A percentile compares a stretch with the other conserved stretches of the same genome.
phyloP scores from a whole-genome alignment of 1,140 invertebrate species.

The Papilio machaon region DNA sequence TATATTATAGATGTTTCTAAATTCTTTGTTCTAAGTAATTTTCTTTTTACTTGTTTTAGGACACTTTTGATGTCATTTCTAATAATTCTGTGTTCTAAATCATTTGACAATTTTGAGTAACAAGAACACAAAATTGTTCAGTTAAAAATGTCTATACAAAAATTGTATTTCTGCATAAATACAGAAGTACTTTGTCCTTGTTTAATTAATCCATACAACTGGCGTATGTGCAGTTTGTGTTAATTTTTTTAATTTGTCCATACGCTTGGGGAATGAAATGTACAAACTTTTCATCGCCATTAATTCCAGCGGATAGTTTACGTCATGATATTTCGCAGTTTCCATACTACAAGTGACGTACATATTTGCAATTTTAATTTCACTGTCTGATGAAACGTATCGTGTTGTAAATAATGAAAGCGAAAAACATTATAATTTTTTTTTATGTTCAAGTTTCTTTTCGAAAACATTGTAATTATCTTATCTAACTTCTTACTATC shows the following conservation, averaged over 20 bases:
- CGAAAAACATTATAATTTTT: neutral
- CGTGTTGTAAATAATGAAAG: neutral
- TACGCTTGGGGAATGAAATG: constrained; percentile 9
- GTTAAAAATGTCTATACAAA: neutral
- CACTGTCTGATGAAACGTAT: neutral
- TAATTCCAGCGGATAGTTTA: constrained; percentile 22
- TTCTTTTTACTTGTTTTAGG: too few relatives aligned
- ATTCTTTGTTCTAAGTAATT: too few relatives aligned
- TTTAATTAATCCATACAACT: constrained; percentile 25
- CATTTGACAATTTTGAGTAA: too few relatives aligned
- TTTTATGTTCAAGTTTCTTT: neutral
- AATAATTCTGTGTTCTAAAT: too few relatives aligned
- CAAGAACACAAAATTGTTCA: too few relatives aligned
- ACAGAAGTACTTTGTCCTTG: constrained; percentile 6
- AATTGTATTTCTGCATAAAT: neutral
- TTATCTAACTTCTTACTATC: too few relatives aligned
- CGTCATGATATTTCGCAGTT: constrained; percentile 10
- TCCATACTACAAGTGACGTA: neutral
- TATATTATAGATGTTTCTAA: too few relatives aligned
- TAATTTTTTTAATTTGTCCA: constrained; percentile 31
- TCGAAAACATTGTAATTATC: too few relatives aligned
- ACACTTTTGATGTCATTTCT: too few relatives aligned
- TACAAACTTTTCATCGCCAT: constrained; percentile 33
- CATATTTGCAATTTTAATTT: constrained; percentile 19
- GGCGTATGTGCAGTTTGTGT: neutral